Evolutionary conservation across 1,140 invertebrate species (phyloP), one percentile per base, ranked within the genome.

Genomic region (Microplitis demolitor): DNA sequence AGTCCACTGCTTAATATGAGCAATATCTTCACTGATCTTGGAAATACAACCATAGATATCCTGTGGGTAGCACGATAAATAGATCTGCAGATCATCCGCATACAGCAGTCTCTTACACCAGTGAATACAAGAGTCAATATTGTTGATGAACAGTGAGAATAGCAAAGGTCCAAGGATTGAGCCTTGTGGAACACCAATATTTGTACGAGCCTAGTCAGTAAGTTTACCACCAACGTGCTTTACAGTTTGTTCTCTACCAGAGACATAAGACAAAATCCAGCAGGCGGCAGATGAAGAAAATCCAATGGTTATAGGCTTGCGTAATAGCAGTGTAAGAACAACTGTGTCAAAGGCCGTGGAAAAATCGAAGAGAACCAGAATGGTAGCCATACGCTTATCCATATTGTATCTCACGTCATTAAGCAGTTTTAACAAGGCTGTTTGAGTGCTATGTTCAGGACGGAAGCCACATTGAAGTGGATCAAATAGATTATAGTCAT

Each of bases 311-410:
- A 51, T 13, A 2, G 73, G 53, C 35, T 75, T 77, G 9, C 0
- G 6, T 11, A 75, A 16, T 6, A 75, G 56, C 16, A 56, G 6
- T 33, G 39, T 51, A 50, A 74, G 71, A 54, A 74, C 62, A 2
- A 78, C 78, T 0, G 74, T 45, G 70, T 78, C 78, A 62, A 80
- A 80, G 0, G 75, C 79, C 45, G 78, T 78, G n/a, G 64, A 63
- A 13, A 77, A 71, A 51, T 79, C 76, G 11, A 79, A 70, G 2
- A 79, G 60, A 4, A 76, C 70, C 0, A 78, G 50, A 6, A 79
- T 70, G 0, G 74, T 76, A 0, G 72, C 1, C 13, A 56, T 8
- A 6, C 45, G 54, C 0, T 62, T 4, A 54, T 78, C 74, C 24
- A 72, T 72, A 11, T 35, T 58, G 3, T 31, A 16, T 1, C 71